phyloP scores from a whole-genome alignment of 2,113 vertebrate species.

The Chlorodrepanis virens region DNA sequence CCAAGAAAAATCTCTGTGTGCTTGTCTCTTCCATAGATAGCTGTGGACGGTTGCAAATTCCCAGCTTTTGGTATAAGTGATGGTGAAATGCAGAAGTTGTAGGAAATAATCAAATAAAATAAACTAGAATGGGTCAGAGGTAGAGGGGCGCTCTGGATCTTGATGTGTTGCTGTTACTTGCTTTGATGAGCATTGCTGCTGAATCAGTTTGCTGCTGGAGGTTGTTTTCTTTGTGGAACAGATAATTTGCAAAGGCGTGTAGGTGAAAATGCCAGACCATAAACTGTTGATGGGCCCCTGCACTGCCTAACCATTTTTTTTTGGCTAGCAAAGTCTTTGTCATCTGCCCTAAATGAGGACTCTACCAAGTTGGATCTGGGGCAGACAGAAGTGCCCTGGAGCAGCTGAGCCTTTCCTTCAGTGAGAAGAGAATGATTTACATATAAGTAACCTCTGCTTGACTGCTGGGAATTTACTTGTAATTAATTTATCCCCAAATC shows the following conservation, averaged over 20 bases:
- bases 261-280: not conserved
- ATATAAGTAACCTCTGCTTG: not conserved
- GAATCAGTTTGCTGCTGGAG: not conserved
- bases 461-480: not conserved
- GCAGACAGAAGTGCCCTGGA: not conserved
- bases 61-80: not conserved
- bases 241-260: not conserved
- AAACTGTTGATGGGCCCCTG: not conserved
- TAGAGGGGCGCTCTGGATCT: not conserved
- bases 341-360: not conserved
- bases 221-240: not conserved
- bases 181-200: not conserved
- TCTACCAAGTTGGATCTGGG: not conserved
- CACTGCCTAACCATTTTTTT: not conserved
- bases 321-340: not conserved
- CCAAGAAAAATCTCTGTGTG: not conserved
- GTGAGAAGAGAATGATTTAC: not conserved
- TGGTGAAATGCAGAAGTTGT: not conserved
- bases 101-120: not conserved
- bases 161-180: not conserved
- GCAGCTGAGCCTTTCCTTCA: not conserved
- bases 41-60: not conserved
- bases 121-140: not conserved
- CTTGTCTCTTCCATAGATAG: not conserved
- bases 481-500: not conserved